phyloP scores from a whole-genome alignment of 37 sponge, comb jelly and placozoan species.

The Halisarca cf. caerulea region DNA sequence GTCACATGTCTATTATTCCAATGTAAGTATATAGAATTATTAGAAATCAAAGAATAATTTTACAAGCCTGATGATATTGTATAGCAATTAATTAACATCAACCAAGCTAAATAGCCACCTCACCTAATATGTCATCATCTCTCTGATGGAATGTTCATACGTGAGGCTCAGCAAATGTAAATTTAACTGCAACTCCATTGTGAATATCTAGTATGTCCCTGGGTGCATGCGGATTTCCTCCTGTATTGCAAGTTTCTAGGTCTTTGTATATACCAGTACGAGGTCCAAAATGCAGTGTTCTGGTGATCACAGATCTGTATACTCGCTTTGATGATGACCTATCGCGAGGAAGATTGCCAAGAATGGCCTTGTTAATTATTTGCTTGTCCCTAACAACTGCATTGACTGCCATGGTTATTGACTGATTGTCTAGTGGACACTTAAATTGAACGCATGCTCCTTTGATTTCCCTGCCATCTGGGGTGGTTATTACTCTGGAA shows the following conservation, averaged over 20 bases:
- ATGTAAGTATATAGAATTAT: too few relatives aligned
- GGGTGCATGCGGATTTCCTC: neutral
- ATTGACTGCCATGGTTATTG: neutral
- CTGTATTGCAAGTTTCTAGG: neutral
- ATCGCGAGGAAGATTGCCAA: neutral
- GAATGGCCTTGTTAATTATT: neutral
- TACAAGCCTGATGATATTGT: too few relatives aligned
- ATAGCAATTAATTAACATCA: too few relatives aligned
- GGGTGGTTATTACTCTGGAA: neutral
- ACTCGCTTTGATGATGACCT: neutral
- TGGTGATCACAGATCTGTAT: neutral
- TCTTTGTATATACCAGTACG: neutral
- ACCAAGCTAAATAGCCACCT: too few relatives aligned
- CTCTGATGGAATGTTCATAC: too few relatives aligned
- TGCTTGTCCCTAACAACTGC: neutral
- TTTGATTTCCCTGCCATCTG: neutral
- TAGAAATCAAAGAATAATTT: too few relatives aligned
- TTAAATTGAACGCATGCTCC: constrained; percentile 8
- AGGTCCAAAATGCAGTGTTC: neutral
- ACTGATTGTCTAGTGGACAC: neutral
- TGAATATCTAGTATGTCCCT: too few relatives aligned
- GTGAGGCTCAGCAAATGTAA: too few relatives aligned
- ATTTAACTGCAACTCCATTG: too few relatives aligned
- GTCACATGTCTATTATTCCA: too few relatives aligned
- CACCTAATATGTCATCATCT: too few relatives aligned